Conservation (phyloP, 2,888 invertebrate species). For the Philopedon plagiatum region DNA sequence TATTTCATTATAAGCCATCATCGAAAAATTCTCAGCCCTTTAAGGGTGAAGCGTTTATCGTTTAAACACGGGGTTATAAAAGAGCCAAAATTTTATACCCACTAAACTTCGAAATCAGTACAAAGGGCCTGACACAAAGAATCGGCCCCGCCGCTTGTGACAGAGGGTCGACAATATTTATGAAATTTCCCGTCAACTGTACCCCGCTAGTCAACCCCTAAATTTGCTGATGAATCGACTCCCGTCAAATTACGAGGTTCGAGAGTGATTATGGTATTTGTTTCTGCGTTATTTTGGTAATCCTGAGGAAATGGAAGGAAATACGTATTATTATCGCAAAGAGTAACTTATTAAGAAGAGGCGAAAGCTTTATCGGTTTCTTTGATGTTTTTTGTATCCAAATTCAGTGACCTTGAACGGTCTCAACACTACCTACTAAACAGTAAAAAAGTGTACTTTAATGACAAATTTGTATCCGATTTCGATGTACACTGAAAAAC, state of each 20-base stretch:
- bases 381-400: no score
- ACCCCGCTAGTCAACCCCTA: constrained; percentile 46
- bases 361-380: no score
- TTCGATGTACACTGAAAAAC: no score
- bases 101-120: constrained; percentile 47
- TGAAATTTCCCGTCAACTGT: constrained; percentile 52
- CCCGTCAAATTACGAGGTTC: constrained; percentile 28
- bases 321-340: no score
- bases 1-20: constrained; percentile 13
- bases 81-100: constrained; percentile 50
- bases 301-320: not conserved
- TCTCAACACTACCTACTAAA: no score
- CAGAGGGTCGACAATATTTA: constrained; percentile 51
- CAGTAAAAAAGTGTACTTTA: no score
- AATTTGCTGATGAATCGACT: constrained; percentile 47
- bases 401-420: no score
- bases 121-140: constrained; percentile 46
- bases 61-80: constrained; percentile 42
- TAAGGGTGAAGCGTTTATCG: constrained; percentile 44
- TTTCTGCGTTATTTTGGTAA: constrained; percentile 1
- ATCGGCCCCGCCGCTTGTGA: constrained; percentile 32
- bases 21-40: constrained; percentile 26
- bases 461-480: no score
- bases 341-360: no score
- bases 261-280: constrained; percentile 20